A percentile compares a stretch with the other conserved stretches of the same genome.
These are phyloP conservation scores for Zaprionus africanus DNA, from an alignment of 1,140 invertebrate species.

Conservation along the genomic window DNA sequence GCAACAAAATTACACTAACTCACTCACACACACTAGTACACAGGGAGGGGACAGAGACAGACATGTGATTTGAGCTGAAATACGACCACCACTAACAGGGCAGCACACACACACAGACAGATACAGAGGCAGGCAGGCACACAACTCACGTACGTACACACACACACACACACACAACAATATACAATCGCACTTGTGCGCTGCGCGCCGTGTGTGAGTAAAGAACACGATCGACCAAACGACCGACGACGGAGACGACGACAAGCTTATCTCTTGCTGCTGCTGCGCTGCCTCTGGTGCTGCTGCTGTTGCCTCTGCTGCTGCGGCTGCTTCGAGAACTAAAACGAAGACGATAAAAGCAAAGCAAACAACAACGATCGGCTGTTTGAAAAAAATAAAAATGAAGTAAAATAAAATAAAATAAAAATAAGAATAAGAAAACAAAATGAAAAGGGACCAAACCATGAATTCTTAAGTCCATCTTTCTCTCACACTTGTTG, in stretches of 20 bases:
- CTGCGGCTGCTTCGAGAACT: slow-evolving; percentile 35
- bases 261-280: slow-evolving; percentile 67
- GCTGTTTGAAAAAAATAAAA: slow-evolving; percentile 49
- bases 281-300: slow-evolving; percentile 28
- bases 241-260: slow-evolving; percentile 25
- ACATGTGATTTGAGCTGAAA: slow-evolving; percentile 67
- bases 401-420: slow-evolving; percentile 15
- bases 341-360: slow-evolving; percentile 76
- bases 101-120: slow-evolving; percentile 32
- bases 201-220: slow-evolving; percentile 28
- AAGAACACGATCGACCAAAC: slow-evolving; percentile 37
- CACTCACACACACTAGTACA: slow-evolving; percentile 21
- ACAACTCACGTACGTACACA: slow-evolving; percentile 6
- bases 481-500: neutral
- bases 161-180: slow-evolving; percentile 5
- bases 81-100: slow-evolving; percentile 64
- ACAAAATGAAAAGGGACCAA: slow-evolving; percentile 40
- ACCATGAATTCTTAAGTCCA: slow-evolving; percentile 29
- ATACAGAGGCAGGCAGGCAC: slow-evolving; percentile 4
- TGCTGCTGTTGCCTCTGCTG: slow-evolving; percentile 23
- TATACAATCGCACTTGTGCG: slow-evolving; percentile 27
- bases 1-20: slow-evolving; percentile 65
- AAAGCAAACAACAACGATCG: slow-evolving; percentile 69
- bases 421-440: slow-evolving; percentile 8
- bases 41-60: slow-evolving; percentile 19